Evolutionary conservation across 2,113 vertebrate species (phyloP).

Genomic region (Procavia capensis): DNA sequence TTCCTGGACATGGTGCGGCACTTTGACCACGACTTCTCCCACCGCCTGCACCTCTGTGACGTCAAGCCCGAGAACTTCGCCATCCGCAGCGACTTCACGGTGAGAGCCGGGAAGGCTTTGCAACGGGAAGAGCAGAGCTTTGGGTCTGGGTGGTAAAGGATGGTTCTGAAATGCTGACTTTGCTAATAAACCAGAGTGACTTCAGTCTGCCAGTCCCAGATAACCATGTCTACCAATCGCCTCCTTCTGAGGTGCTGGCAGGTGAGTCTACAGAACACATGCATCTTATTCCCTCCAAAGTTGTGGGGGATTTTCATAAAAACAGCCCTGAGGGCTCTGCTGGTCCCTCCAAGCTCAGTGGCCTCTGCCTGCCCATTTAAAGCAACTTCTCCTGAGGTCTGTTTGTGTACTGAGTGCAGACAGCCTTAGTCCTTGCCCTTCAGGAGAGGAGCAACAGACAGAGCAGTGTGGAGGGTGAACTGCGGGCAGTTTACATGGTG

Average conservation of each 20-base stretch:
- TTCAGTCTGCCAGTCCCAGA: fast-evolving
- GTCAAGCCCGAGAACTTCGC: constrained; percentile 98
- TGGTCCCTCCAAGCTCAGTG: too few relatives aligned
- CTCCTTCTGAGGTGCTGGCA: neutral
- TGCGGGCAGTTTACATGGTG: fast-evolving
- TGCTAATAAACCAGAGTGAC: fast-evolving
- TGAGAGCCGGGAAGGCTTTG: constrained; percentile 81
- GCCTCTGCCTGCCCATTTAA: too few relatives aligned
- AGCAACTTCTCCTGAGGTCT: too few relatives aligned
- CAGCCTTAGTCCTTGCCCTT: neutral
- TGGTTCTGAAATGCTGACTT: neutral
- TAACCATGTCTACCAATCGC: neutral
- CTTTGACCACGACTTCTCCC: constrained; percentile 95
- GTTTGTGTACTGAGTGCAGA: neutral
- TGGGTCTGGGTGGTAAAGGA: neutral
- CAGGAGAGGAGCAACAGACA: fast-evolving
- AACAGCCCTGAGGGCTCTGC: too few relatives aligned
- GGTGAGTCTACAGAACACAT: neutral
- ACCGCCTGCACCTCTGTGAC: constrained; percentile 97
- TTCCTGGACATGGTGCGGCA: constrained; percentile 97
- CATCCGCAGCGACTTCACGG: constrained; percentile 95
- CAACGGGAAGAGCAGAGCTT: too few relatives aligned
- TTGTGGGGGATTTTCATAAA: fast-evolving
- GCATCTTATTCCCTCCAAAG: fast-evolving
- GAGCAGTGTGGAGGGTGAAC: fast-evolving